A percentile compares a stretch with the other conserved stretches of the same genome.
These are phyloP conservation scores for Mechanitis messenoides DNA, from an alignment of 2,888 invertebrate species.

Conservation along the genomic window DNA sequence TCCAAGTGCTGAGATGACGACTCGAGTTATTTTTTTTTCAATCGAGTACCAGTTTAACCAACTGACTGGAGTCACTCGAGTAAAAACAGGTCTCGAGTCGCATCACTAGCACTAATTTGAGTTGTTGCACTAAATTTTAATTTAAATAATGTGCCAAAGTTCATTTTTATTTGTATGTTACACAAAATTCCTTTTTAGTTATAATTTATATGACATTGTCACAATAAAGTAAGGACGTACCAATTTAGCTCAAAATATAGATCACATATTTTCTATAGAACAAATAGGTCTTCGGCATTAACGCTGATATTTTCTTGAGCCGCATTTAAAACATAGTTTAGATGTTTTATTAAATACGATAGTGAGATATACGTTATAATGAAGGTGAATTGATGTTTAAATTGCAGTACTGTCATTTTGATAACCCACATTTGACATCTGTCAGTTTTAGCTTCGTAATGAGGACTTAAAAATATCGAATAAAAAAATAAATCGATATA, in stretches of 20 bases:
- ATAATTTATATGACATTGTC: conserved; percentile 13
- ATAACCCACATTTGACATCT: too few relatives aligned
- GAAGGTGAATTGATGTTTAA: conserved; percentile 11
- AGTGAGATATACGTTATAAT: conserved; percentile 9
- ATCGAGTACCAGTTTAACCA: too few relatives aligned
- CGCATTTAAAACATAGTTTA: conserved; percentile 26
- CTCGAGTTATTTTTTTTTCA: too few relatives aligned
- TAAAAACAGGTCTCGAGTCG: too few relatives aligned
- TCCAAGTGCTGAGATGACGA: background rate
- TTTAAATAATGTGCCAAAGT: conserved; percentile 34
- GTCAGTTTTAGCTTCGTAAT: too few relatives aligned
- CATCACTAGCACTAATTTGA: background rate
- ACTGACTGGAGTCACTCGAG: too few relatives aligned
- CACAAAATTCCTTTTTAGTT: conserved; percentile 7
- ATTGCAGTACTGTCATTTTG: conserved; percentile 8
- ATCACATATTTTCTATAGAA: conserved; percentile 30
- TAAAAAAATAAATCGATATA: too few relatives aligned
- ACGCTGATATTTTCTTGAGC: conserved; percentile 30
- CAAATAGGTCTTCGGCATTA: conserved; percentile 25
- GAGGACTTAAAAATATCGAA: too few relatives aligned
- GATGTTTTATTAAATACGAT: conserved; percentile 12
- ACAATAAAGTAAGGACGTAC: conserved; percentile 26
- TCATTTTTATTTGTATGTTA: conserved; percentile 17
- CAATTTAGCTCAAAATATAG: conserved; percentile 32
- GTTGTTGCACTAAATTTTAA: conserved; percentile 24